These are phyloP conservation scores for Epinotia bilunana DNA, from an alignment of 2,888 invertebrate species.

Conservation along the genomic window DNA sequence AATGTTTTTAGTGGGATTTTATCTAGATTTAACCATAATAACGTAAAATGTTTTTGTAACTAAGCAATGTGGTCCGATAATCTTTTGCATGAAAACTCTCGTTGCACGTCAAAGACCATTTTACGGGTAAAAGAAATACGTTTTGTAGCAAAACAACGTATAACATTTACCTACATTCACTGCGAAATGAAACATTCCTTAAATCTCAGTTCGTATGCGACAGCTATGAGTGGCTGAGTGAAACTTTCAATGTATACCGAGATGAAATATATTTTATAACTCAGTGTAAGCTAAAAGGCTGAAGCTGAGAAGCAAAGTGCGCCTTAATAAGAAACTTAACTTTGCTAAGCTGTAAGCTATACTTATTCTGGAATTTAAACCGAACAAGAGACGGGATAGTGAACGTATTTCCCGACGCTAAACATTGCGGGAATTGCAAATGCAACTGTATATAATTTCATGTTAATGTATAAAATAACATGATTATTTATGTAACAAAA, in stretches of 20 bases:
- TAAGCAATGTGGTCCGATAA: no score
- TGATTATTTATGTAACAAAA: no score
- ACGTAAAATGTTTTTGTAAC: no score
- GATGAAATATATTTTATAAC: not conserved
- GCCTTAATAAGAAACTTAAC: not conserved
- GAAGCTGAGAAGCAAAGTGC: slow-evolving; percentile 7
- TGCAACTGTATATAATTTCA: not conserved
- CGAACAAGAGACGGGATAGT: not conserved
- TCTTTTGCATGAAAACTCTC: no score
- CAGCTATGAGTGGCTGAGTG: slow-evolving; percentile 3
- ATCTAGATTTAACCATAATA: no score
- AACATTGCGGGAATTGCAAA: not conserved
- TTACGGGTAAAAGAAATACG: not conserved
- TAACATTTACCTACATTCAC: not conserved
- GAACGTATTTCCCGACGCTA: not conserved
- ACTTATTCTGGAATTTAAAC: slow-evolving; percentile 3
- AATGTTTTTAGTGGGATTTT: no score
- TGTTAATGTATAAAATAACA: no score
- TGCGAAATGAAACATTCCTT: slow-evolving; percentile 1
- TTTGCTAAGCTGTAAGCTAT: not conserved
- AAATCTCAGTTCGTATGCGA: slow-evolving; percentile 11
- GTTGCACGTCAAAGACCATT: no score
- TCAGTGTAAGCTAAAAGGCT: not conserved
- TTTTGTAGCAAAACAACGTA: not conserved
- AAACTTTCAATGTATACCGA: not conserved